A percentile compares a stretch with the other conserved stretches of the same genome.
Conservation (phyloP, 2,113 vertebrate genomes). For the Pseudorasbora parva region DNA sequence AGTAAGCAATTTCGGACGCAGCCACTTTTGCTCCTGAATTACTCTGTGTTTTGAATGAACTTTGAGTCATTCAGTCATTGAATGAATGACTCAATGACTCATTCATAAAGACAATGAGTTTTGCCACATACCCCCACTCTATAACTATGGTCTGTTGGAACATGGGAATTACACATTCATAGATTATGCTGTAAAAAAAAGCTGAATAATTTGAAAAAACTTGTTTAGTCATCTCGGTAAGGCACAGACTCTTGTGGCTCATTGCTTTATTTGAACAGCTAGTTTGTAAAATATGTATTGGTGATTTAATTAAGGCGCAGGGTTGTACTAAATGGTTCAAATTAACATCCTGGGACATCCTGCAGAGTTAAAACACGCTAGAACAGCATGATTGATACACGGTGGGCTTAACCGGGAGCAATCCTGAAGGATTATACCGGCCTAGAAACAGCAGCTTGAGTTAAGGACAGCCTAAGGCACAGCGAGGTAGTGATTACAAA, state of each 20-base stretch:
- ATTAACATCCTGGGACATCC: background rate
- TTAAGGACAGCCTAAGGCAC: slow-evolving; percentile 21
- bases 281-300: background rate
- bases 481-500: slow-evolving; percentile 21
- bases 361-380: background rate
- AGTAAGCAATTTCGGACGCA: too few relatives aligned
- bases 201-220: too few relatives aligned
- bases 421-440: background rate
- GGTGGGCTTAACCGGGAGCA: background rate
- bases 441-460: background rate
- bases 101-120: background rate
- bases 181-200: too few relatives aligned
- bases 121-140: background rate
- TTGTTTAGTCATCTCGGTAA: too few relatives aligned
- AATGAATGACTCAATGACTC: background rate
- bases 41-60: background rate
- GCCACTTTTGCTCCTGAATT: too few relatives aligned
- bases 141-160: too few relatives aligned
- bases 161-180: too few relatives aligned
- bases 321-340: background rate
- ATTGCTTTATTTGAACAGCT: background rate
- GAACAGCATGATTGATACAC: background rate
- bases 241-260: background rate
- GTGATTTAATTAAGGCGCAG: background rate
- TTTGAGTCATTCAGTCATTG: too few relatives aligned